Base-by-base conservation (phyloP, 2,797 vertebrate genomes). In the Notolabrus celidotus region DNA sequence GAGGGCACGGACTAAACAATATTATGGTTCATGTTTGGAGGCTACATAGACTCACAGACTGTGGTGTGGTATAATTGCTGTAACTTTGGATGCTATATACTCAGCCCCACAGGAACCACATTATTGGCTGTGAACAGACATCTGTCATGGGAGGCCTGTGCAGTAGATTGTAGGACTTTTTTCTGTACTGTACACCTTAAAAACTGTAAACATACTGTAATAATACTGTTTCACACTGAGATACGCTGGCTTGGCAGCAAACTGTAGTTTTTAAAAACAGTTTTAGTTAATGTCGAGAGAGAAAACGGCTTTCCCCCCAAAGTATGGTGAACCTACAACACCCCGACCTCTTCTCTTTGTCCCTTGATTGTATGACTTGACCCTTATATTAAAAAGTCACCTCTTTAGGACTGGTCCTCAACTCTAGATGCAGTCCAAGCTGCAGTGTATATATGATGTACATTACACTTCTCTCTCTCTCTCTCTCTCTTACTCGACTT, bases 321-420 rank as follows among this genome's bases (percentile, higher is more conserved):
- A 99, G 96, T 99, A 97, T 96, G 95, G 96, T 98, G 97, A 98
- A 97, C 96, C 96, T 97, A 97, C 97, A 98, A 98, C 97, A 98
- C 97, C 97, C 97, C 95, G 96, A 99, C 98, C 98, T 99, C 97
- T 97, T 92, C 97, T 98, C 97, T 97, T 93, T 95, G 95, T 89
- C 96, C 96, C 96, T 98, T 95, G 96, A 98, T 98, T 99, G 98
- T 99, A 99, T 97, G 96, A 96, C 97, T 97, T 97, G 96, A 94
- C 96, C 97, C 96, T 95, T 90, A 92, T 91, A 91, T 85, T 88
- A 95, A 97, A 95, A 97, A 96, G 96, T 97, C 96, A 97, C 96
- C 96, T 98, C 96, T 96, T 85, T 97, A 96, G 97, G 97, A 97
- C 96, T 97, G 97, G 95, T 98, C 97, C 97, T 97, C 95, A 95